Percentiles rank a stretch among this genome's conserved stretches.
phyloP scores from a whole-genome alignment of 2,113 vertebrate genomes.

The Stictonetta naevosa region DNA sequence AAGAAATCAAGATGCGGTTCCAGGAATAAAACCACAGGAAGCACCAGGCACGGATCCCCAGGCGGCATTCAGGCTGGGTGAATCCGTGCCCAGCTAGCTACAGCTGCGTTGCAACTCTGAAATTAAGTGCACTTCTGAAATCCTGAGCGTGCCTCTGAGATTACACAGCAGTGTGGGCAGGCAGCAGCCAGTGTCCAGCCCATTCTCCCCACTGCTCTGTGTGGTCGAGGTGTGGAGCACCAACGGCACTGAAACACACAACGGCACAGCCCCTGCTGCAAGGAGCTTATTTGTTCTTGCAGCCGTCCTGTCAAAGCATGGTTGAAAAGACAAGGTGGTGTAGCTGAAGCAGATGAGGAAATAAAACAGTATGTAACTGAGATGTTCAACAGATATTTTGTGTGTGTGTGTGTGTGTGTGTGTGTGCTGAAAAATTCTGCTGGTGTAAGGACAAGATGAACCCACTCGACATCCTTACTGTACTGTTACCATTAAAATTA shows the following conservation, averaged over 20 bases:
- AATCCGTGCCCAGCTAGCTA: constrained; percentile 48
- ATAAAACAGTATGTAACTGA: neutral
- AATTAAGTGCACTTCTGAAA: constrained; percentile 60
- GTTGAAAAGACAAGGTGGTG: neutral
- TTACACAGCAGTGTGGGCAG: neutral
- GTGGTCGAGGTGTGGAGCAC: neutral
- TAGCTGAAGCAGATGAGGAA: neutral
- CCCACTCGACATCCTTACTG: neutral
- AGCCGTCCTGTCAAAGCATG: neutral
- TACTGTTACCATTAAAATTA: constrained; percentile 1
- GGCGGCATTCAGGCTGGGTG: neutral
- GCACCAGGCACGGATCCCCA: constrained; percentile 12
- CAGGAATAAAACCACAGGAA: neutral
- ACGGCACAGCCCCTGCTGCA: neutral
- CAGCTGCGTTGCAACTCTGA: constrained; percentile 30
- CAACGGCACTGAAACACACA: neutral
- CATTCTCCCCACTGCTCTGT: neutral
- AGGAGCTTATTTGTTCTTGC: neutral
- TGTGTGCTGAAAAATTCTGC: neutral
- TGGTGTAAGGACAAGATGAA: neutral
- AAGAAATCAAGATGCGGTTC: constrained; percentile 25
- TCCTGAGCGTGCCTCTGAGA: constrained; percentile 34
- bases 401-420: neutral
- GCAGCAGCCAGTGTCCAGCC: neutral
- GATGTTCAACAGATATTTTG: neutral